A percentile compares a stretch with the other conserved stretches of the same genome.
Conservation (phyloP, 2,797 vertebrate species). For the Anabacerthia variegaticeps region DNA sequence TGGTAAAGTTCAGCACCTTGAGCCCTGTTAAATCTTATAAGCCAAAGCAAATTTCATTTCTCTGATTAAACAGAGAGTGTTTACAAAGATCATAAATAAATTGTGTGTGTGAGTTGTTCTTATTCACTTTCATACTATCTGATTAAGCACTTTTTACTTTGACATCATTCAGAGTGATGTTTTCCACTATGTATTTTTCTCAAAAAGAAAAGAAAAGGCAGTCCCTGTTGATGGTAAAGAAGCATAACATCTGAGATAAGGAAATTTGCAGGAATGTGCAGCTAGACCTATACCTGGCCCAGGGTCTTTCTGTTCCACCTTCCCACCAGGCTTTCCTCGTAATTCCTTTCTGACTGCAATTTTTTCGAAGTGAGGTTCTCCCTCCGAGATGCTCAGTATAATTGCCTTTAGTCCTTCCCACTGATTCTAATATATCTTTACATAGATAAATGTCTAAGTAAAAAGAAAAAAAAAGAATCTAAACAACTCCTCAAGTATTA, state of each 20-base stretch:
- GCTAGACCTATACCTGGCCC: not conserved
- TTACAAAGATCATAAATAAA: conserved; percentile 37
- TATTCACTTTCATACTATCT: not conserved
- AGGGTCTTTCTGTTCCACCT: not conserved
- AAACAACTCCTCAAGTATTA: not conserved
- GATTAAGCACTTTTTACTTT: conserved; percentile 11
- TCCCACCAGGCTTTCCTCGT: not conserved
- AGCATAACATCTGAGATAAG: not conserved
- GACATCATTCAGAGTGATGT: not conserved
- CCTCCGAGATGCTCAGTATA: not conserved
- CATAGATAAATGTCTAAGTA: not conserved
- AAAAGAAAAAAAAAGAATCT: not conserved
- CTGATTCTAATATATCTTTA: not conserved
- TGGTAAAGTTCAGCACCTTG: conserved; percentile 33
- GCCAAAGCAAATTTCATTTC: conserved; percentile 45
- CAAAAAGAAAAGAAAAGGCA: not conserved
- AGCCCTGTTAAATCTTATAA: conserved; percentile 24
- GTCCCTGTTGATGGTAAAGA: not conserved
- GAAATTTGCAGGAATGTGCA: not conserved
- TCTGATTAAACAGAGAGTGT: conserved; percentile 37
- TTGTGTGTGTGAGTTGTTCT: not conserved
- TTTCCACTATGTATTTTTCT: not conserved
- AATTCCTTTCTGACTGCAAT: not conserved
- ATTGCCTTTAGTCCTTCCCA: not conserved
- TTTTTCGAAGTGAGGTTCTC: not conserved